phyloP scores from a whole-genome alignment of 1,140 invertebrate genomes.

The Drosophila sproati region DNA sequence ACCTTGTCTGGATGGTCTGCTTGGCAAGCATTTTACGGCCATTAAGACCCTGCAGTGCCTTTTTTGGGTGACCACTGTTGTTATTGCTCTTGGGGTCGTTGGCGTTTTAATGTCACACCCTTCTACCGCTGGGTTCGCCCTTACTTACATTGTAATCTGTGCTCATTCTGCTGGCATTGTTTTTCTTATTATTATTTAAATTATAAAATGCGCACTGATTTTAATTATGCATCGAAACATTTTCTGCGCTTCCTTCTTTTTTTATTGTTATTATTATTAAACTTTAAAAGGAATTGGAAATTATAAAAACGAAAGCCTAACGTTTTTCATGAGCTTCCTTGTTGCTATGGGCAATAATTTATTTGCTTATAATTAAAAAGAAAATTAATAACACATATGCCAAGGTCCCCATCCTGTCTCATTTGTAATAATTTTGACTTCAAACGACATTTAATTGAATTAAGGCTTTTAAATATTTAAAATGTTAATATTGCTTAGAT shows the following conservation, averaged over 20 bases:
- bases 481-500: constrained; percentile 21
- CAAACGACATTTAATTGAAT: constrained; percentile 41
- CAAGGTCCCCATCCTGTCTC: background rate
- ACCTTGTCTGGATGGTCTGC: constrained; percentile 66
- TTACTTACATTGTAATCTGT: constrained; percentile 71
- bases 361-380: constrained; percentile 70
- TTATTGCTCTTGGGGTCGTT: constrained; percentile 35
- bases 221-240: constrained; percentile 71
- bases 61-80: constrained; percentile 20
- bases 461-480: constrained; percentile 43
- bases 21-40: constrained; percentile 77
- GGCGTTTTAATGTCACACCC: constrained; percentile 18
- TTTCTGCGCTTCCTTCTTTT: constrained; percentile 21
- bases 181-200: constrained; percentile 74
- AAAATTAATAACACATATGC: constrained; percentile 49
- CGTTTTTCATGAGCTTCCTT: background rate
- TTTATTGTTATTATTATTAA: constrained; percentile 28
- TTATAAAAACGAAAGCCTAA: constrained; percentile 12
- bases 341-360: constrained; percentile 34
- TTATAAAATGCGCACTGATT: constrained; percentile 68
- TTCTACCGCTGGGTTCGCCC: constrained; percentile 33
- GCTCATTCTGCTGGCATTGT: constrained; percentile 49
- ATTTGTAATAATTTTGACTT: constrained; percentile 3
- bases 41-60: constrained; percentile 70
- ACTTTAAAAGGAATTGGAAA: constrained; percentile 38